phyloP scores from a whole-genome alignment of 92 coral and sea anemone species.

The Heteractis magnifica region DNA sequence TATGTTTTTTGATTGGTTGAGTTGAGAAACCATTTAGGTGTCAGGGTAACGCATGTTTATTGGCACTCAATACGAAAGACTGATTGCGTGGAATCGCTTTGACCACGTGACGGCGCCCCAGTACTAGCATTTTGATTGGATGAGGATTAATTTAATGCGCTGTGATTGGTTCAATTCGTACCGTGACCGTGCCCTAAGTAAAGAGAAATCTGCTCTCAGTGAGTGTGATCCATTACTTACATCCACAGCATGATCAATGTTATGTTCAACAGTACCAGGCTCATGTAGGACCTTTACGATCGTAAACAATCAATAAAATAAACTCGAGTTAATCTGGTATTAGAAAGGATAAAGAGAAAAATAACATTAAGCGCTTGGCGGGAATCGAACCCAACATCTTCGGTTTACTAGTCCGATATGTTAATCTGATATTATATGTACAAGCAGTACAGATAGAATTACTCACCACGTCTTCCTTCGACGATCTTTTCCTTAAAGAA shows the following conservation, averaged over 20 bases:
- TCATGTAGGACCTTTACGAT: background rate
- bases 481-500: slow-evolving; percentile 3
- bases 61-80: too few relatives aligned
- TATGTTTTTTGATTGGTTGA: background rate
- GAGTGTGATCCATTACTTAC: background rate
- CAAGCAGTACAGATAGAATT: background rate
- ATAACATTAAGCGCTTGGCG: too few relatives aligned
- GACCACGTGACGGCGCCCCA: too few relatives aligned
- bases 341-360: background rate
- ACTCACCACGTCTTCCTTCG: slow-evolving; percentile 26
- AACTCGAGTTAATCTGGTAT: background rate
- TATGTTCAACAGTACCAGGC: background rate
- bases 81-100: too few relatives aligned
- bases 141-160: too few relatives aligned
- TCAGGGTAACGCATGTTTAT: background rate
- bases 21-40: background rate
- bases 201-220: background rate
- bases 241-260: background rate
- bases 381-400: too few relatives aligned
- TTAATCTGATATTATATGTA: background rate
- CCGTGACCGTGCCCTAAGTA: background rate
- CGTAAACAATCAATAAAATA: background rate
- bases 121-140: too few relatives aligned
- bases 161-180: background rate
- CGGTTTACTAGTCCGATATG: too few relatives aligned